These are phyloP conservation scores for Dallia pectoralis DNA, from an alignment of 2,797 vertebrate genomes.

Conservation along the genomic window DNA sequence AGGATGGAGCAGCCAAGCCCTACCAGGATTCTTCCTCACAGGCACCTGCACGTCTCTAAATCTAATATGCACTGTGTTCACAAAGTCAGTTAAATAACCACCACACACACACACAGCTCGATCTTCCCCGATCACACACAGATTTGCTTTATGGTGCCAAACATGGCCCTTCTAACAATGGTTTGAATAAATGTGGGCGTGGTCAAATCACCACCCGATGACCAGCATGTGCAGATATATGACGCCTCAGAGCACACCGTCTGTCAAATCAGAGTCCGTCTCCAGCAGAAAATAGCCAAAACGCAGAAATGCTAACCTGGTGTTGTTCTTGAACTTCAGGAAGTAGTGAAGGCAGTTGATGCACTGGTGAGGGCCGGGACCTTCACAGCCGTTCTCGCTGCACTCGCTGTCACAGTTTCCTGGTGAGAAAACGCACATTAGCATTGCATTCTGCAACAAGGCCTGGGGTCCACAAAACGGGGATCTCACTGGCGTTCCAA, in stretches of 20 bases:
- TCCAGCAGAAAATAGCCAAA: not conserved
- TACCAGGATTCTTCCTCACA: not conserved
- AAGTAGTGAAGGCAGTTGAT: constrained; percentile 95
- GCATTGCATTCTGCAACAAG: not conserved
- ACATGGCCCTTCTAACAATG: not conserved
- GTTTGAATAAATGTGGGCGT: not conserved
- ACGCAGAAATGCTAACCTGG: constrained; percentile 73
- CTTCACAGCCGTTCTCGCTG: constrained; percentile 92
- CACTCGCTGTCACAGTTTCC: constrained; percentile 94
- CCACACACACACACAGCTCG: constrained; percentile 18
- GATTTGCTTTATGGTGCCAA: not conserved
- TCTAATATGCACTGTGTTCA: constrained; percentile 61
- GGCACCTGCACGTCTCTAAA: constrained; percentile 59
- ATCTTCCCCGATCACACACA: not conserved
- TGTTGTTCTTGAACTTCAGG: constrained; percentile 98
- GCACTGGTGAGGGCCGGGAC: constrained; percentile 95
- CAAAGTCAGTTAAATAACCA: constrained; percentile 70
- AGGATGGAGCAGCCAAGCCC: not conserved
- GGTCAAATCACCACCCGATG: not conserved
- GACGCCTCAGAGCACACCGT: no score
- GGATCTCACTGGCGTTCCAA: not conserved
- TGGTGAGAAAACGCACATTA: constrained; percentile 51
- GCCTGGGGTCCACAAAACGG: not conserved
- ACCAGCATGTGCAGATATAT: not conserved
- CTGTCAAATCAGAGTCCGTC: no score